A percentile compares a stretch with the other conserved stretches of the same genome.
These are phyloP conservation scores for Threskiornis aethiopicus DNA, from an alignment of 2,797 vertebrate genomes.

Conservation along the genomic window DNA sequence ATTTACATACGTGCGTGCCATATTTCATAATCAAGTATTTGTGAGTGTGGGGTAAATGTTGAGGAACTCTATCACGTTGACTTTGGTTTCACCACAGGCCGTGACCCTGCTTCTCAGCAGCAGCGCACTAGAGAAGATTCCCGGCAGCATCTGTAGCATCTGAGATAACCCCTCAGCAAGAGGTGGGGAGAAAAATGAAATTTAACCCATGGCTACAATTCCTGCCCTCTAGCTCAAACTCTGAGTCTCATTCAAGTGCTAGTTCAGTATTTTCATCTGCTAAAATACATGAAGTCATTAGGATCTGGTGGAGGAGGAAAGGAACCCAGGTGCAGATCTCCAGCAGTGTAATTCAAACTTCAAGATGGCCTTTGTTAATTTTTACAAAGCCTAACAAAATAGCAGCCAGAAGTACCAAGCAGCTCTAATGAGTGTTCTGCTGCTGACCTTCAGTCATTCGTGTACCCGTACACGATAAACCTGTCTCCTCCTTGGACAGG, in stretches of 20 bases:
- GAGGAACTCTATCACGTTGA: background rate
- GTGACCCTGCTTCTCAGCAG: background rate
- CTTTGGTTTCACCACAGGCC: background rate
- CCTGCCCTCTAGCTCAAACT: background rate
- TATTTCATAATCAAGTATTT: background rate
- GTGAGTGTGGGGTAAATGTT: background rate
- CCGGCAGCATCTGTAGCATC: background rate
- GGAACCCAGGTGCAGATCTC: background rate
- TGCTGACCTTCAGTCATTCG: background rate
- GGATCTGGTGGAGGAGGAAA: background rate
- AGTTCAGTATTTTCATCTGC: background rate
- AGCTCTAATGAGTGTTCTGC: background rate
- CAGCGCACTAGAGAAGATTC: background rate
- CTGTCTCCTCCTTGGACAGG: background rate
- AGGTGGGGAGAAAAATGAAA: background rate
- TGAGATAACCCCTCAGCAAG: background rate
- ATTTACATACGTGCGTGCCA: fast-evolving
- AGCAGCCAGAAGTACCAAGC: background rate
- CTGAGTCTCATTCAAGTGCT: background rate
- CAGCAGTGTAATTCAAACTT: background rate
- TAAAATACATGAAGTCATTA: background rate
- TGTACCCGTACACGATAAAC: fast-evolving
- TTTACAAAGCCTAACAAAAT: background rate
- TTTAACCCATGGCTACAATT: background rate
- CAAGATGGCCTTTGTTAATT: background rate